Base-by-base conservation (phyloP, 2,797 vertebrate genomes). In the Calcarius lapponicus region DNA sequence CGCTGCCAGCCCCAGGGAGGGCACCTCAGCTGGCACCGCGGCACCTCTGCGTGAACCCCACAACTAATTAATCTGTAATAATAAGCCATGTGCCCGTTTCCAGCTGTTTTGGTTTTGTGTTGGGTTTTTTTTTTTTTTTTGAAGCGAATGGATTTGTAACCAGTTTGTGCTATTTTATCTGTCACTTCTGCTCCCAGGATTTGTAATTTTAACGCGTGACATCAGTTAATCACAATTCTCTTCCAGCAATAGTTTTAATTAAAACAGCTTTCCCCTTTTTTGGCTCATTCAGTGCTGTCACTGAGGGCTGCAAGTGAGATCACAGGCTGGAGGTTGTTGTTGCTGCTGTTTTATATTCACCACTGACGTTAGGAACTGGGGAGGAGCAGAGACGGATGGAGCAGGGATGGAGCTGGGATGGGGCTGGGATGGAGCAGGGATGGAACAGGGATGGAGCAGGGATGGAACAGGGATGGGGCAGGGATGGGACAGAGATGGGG, bases 141-240 rank as follows among this genome's bases (percentile, higher is more conserved):
- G 11, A 42, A 87, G 47, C 50, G 81, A 91, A 88, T 94, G 65
- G 86, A 95, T 92, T 90, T 92, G 91, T 95, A 91, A 95, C 78
- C 72, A 88, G 51, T 91, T 95, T 81, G 86, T 7, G 48, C 86
- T 93, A 53, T 86, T 92, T 95, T 88, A 80, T 88, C 88, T 93
- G 86, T 82, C 95, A 88, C 61, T 90, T 58, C 47, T 40, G 78
- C 89, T 86, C 40, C 78, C 71, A 56, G 89, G 86, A 94, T 92
- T 91, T 82, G 88, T 87, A 81, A 72, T 93, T 95, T 94, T 79
- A 96, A 93, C 3, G 57, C 81, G 31, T 71, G 84, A 88, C 93
- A 95, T 92, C 91, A 80, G 78, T 95, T 97, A 95, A 95, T 96
- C 95, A 90, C 91, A 94, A 92, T 88, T 88, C 90, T 91, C 83